These are phyloP conservation scores for Apamea epomidion DNA, from an alignment of 2,888 invertebrate genomes.

Conservation along the genomic window DNA sequence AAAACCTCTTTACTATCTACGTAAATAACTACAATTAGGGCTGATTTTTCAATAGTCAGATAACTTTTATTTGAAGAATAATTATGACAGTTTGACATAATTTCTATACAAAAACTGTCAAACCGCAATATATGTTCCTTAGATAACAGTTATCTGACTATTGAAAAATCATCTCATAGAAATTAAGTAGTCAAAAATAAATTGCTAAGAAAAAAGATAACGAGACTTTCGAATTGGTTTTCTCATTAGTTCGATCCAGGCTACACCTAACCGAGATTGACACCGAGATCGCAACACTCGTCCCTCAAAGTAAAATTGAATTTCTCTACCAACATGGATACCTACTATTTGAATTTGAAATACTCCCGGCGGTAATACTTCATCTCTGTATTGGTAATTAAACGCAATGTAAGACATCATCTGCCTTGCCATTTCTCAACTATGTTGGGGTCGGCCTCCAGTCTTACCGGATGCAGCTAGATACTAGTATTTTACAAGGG, in stretches of 20 bases:
- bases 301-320: constrained; percentile 1
- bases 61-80: no score
- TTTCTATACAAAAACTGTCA: no score
- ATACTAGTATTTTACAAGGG: not conserved
- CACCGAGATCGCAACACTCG: constrained; percentile 10
- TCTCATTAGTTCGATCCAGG: constrained; percentile 11
- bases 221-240: not conserved
- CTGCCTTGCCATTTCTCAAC: not conserved
- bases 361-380: not conserved
- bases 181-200: not conserved
- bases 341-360: not conserved
- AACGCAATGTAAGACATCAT: not conserved
- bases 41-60: no score
- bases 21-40: not conserved
- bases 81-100: no score
- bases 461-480: not conserved
- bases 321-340: not conserved
- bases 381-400: not conserved
- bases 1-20: not conserved
- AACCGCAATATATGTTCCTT: no score
- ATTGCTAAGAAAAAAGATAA: not conserved
- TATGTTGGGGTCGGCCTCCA: not conserved
- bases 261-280: constrained; percentile 3
- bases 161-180: not conserved
- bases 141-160: no score